A percentile compares a stretch with the other conserved stretches of the same genome.
Conservation (phyloP, 2,113 vertebrate genomes). For the Seriola aureovittata region DNA sequence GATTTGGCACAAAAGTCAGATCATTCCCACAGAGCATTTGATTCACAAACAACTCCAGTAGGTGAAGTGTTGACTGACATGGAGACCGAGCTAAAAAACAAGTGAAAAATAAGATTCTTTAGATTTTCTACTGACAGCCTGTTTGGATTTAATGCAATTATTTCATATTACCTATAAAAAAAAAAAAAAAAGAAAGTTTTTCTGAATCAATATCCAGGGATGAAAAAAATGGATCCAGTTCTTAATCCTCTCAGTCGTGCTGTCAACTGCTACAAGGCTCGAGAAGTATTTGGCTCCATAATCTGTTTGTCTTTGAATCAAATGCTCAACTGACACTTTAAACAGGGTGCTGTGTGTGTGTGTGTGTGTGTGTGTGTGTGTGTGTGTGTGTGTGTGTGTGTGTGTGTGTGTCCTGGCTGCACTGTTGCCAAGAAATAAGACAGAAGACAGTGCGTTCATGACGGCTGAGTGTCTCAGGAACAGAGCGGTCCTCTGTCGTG, state of each 20-base stretch:
- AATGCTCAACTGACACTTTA: not conserved
- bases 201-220: not conserved
- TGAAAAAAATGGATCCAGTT: not conserved
- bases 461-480: slow-evolving; percentile 2
- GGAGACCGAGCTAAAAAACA: not conserved
- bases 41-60: slow-evolving; percentile 1
- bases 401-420: slow-evolving; percentile 12
- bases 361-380: not conserved
- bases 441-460: slow-evolving; percentile 5
- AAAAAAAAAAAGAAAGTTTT: too few species aligned
- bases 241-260: not conserved
- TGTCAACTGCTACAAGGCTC: not conserved
- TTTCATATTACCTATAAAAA: not conserved
- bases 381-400: not conserved
- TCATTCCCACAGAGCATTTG: not conserved
- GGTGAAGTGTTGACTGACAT: too few species aligned
- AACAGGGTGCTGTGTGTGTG: not conserved
- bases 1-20: slow-evolving; percentile 42
- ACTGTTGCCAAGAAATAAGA: not conserved
- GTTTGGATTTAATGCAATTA: not conserved
- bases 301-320: slow-evolving; percentile 10
- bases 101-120: not conserved
- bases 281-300: not conserved
- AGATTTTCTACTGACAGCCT: not conserved
- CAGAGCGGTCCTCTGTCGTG: not conserved